Percentiles rank a stretch among this genome's conserved stretches.
These are phyloP conservation scores for Takifugu rubripes DNA, from an alignment of 2,797 vertebrate genomes.

Conservation along the genomic window DNA sequence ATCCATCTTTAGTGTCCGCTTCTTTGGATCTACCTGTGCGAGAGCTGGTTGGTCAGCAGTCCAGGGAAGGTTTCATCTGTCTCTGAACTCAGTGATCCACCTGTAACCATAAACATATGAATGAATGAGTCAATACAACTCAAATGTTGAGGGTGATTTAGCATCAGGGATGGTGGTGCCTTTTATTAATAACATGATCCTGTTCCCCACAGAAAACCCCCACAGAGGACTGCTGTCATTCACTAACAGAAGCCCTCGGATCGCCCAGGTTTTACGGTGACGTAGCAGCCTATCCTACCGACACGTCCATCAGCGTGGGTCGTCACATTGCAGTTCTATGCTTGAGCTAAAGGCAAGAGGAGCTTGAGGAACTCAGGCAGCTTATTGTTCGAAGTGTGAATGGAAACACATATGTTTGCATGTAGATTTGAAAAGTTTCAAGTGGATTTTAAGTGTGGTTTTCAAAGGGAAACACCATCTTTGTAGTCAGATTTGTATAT, in stretches of 20 bases:
- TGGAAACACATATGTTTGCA: no score
- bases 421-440: no score
- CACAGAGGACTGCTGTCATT: not conserved
- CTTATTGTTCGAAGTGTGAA: no score
- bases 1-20: conserved; percentile 15
- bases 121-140: not conserved
- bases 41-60: conserved; percentile 85
- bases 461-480: not conserved
- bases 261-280: not conserved
- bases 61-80: conserved; percentile 81
- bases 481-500: no score
- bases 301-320: not conserved
- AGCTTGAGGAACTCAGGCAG: no score
- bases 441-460: not conserved
- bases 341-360: no score
- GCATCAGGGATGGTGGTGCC: not conserved
- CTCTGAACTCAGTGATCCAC: conserved; percentile 87
- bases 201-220: conserved; percentile 21
- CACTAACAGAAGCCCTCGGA: no score
- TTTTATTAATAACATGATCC: not conserved
- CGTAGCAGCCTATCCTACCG: not conserved
- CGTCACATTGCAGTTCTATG: no score
- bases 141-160: not conserved
- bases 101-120: conserved; percentile 58
- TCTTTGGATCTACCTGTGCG: conserved; percentile 73